These are phyloP conservation scores for Phytoseiulus persimilis DNA, from an alignment of 2,888 invertebrate genomes.

Conservation along the genomic window DNA sequence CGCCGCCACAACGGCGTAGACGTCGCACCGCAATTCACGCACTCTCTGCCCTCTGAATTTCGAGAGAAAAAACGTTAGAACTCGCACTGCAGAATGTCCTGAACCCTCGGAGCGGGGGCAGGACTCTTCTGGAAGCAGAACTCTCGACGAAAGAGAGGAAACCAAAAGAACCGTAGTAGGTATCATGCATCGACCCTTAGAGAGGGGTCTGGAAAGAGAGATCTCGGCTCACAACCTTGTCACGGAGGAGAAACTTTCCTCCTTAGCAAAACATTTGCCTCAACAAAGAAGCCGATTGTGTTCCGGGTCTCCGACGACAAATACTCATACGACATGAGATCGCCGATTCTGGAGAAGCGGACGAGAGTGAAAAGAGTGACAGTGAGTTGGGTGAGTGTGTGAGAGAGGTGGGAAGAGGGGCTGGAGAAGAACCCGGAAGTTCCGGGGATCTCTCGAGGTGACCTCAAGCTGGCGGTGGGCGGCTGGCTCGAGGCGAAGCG, in stretches of 20 bases:
- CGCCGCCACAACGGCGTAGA: slow-evolving; percentile 93
- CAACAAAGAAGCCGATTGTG: not conserved
- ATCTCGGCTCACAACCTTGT: not conserved
- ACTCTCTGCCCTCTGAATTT: slow-evolving; percentile 59
- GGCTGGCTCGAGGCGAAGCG: not conserved
- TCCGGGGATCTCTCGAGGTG: not conserved
- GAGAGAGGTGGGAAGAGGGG: not conserved
- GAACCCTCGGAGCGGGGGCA: not conserved
- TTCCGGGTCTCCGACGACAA: not conserved
- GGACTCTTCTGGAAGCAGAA: not conserved
- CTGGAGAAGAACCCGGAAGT: not conserved
- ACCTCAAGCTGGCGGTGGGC: not conserved
- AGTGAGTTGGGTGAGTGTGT: not conserved
- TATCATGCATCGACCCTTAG: not conserved
- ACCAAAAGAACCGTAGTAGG: not conserved
- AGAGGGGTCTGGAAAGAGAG: not conserved
- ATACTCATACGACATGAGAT: too few species aligned
- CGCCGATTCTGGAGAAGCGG: not conserved
- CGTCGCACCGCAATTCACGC: slow-evolving; percentile 65
- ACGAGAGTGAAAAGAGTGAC: not conserved
- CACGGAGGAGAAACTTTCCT: not conserved
- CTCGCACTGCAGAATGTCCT: not conserved
- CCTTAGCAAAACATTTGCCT: not conserved
- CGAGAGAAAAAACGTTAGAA: slow-evolving; percentile 39
- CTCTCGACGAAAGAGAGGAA: not conserved